These are phyloP conservation scores for Ammospiza nelsoni DNA, from an alignment of 2,113 vertebrate species.

Conservation along the genomic window DNA sequence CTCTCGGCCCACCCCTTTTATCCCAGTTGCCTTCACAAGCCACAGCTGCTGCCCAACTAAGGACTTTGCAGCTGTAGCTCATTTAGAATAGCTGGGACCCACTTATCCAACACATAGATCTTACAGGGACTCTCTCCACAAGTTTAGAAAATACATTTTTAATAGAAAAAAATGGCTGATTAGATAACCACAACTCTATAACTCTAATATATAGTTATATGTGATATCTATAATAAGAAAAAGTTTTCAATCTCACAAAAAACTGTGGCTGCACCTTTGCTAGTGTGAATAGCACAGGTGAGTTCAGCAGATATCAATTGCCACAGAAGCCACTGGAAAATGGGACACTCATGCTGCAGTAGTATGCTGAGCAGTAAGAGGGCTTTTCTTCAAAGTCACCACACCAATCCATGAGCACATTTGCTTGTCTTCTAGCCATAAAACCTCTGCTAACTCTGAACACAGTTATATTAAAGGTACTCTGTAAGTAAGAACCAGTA, in stretches of 20 bases:
- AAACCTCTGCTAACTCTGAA: not conserved
- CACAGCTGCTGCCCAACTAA: too few species aligned
- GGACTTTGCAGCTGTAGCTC: too few species aligned
- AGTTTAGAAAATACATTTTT: not conserved
- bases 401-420: accelerated
- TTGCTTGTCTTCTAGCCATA: not conserved
- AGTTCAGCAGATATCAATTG: not conserved
- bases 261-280: not conserved
- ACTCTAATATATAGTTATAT: not conserved
- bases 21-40: too few species aligned
- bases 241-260: not conserved
- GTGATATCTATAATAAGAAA: not conserved
- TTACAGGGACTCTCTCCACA: too few species aligned
- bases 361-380: not conserved
- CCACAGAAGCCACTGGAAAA: not conserved
- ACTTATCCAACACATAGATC: too few species aligned
- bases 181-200: too few species aligned
- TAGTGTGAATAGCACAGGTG: not conserved
- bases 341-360: not conserved
- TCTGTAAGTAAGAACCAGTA: not conserved
- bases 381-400: not conserved
- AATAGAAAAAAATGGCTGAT: not conserved
- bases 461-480: not conserved
- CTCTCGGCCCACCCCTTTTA: too few species aligned
- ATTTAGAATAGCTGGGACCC: too few species aligned